Evolutionary conservation across 2,113 vertebrate genomes (phyloP).

Genomic region (Tachycineta bicolor): DNA sequence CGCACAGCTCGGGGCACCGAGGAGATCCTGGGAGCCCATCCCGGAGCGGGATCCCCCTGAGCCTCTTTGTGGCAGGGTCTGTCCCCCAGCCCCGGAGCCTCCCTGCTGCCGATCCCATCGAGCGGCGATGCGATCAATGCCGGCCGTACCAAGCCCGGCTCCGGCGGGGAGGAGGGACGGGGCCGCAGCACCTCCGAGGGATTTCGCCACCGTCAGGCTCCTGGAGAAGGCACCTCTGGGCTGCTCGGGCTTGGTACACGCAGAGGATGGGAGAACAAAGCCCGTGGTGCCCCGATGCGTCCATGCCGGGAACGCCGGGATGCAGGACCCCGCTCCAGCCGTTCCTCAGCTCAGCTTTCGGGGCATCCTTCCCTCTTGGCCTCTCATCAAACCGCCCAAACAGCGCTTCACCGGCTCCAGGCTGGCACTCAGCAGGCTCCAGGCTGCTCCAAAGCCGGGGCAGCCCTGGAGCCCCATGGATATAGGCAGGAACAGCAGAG

Average conservation of each 20-base stretch:
- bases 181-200: not conserved
- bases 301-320: accelerated
- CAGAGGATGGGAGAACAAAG: constrained; percentile 19
- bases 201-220: not conserved
- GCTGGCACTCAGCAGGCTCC: not conserved
- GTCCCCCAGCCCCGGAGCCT: not conserved
- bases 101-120: constrained; percentile 8
- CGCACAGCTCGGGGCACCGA: accelerated
- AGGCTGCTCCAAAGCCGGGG: not conserved
- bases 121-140: constrained; percentile 7
- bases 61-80: not conserved
- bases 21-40: not conserved
- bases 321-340: accelerated
- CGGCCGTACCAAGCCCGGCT: not conserved
- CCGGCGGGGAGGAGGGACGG: not conserved
- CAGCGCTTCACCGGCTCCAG: accelerated
- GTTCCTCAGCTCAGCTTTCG: not conserved
- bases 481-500: not conserved
- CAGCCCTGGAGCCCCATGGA: accelerated
- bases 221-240: not conserved
- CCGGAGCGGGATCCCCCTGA: not conserved
- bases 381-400: not conserved
- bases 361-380: not conserved
- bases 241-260: not conserved
- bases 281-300: accelerated